These are phyloP conservation scores for Gobio gobio DNA, from an alignment of 2,113 vertebrate species.

Conservation along the genomic window DNA sequence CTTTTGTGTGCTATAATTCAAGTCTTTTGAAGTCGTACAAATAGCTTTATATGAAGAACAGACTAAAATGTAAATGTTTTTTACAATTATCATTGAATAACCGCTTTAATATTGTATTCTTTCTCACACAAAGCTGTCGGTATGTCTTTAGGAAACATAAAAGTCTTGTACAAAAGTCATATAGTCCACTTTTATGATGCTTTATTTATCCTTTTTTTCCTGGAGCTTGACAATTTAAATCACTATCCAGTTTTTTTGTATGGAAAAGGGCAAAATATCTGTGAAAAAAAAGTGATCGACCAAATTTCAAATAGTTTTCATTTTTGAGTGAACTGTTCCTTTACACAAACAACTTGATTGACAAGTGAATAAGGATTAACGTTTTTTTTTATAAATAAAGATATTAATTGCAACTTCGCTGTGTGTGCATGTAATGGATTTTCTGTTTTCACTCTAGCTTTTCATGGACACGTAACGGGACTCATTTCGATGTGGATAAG, in stretches of 20 bases:
- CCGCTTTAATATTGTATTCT: not conserved
- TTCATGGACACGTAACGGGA: slow-evolving; percentile 94
- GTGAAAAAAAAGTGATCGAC: no score
- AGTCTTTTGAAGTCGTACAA: not conserved
- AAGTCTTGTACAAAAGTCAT: not conserved
- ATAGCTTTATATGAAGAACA: not conserved
- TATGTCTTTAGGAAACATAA: not conserved
- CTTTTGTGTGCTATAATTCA: not conserved
- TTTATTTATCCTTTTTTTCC: not conserved
- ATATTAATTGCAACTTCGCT: not conserved
- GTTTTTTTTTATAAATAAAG: slow-evolving; percentile 2
- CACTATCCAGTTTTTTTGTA: not conserved
- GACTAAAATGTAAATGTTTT: not conserved
- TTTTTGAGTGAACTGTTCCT: no score
- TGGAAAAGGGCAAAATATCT: not conserved
- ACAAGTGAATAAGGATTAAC: not conserved
- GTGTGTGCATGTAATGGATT: not conserved
- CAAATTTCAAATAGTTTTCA: no score
- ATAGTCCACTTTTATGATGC: not conserved
- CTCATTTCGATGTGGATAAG: slow-evolving; percentile 93
- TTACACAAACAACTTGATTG: not conserved
- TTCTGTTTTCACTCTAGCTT: slow-evolving; percentile 75
- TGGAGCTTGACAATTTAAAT: not conserved
- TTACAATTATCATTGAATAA: not conserved
- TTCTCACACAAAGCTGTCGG: not conserved